Evolutionary conservation across 53 echinoderm and acorn worm species (phyloP), one percentile per base, ranked within the genome.

Genomic region (Echinometra lucunter): DNA sequence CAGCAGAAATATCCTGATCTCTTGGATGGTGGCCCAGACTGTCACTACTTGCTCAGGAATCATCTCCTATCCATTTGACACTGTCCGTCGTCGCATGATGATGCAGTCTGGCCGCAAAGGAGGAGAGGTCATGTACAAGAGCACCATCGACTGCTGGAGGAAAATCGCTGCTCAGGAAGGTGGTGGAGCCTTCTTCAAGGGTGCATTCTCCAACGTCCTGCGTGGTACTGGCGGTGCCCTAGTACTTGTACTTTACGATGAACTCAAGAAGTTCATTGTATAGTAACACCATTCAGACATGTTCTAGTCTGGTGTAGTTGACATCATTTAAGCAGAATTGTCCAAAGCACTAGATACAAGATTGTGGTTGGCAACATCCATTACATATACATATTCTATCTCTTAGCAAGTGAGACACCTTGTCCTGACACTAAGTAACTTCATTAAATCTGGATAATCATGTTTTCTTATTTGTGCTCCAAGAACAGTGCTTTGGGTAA

Each of bases 51-150:
- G 96, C 95, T 98, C 98, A 6, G 98, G 98, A 37, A 98, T 98
- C 96, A 97, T 98, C 95, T 98, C 98, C 56, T 98, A 98, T 92
- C 98, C 98, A 78, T 98, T 98, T 89, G 98, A 98, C 96, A 98
- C 98, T 80, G 98, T 98, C 72, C 94, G 98, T 95, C 95, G 98
- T 87, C 97, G 98, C 89, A 98, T 98, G 98, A 98, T 98, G 98
- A 98, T 98, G 98, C 98, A 98, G 97, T 94, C 94, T 53, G 98
- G 98, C 55, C 95, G 97, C 40, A 97, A 95, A 58, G 95, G 95
- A 57, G 90, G 95, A 1, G 98, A 98, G 40, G 87, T 98, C 95
- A 92, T 98, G 88, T 98, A 98, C 97, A 98, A 97, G 95, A 94
- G 95, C 92, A 98, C 98, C 85, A 63, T 98, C 32, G 98, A 98